Base-by-base conservation (phyloP, 2,888 invertebrate species). In the Cantharis lateralis region DNA sequence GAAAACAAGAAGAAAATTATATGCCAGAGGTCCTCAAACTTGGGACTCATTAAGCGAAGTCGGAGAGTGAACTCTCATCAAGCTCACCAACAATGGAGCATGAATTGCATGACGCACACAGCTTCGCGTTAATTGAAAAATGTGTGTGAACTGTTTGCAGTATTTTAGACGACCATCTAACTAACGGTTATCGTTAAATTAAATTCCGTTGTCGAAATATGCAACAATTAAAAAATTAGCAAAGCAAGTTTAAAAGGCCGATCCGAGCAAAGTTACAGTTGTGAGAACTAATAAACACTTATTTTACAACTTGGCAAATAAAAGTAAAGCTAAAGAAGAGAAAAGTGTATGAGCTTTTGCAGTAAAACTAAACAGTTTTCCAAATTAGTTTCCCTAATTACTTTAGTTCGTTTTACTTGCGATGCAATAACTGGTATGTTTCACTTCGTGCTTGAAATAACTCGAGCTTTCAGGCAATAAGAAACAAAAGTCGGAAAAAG, bases 41-140 rank as follows among this genome's bases (percentile, higher is more conserved):
- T 28, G 10, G 4, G 3, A 26, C 26, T 26, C 26, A 10, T 26
- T 48, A 48, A n/a, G 5, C 0, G 9, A 48, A n/a, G 5, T n/a
- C 7, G 1, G n/a, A 32, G 4, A n/a, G 32, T 2, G 3, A 32
- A 32, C 28, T 32, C 32, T 32, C 32, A 13, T 32, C 10, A 9
- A 48, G 48, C n/a, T 48, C 62, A n/a, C 13, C 32, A 64, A 66
- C 73, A 70, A 77, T 74, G 62, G 61, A 73, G 74, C n/a, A n/a
- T n/a, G n/a, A n/a, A n/a, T 74, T 71, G 74, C 74, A 16, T 68
- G 74, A 68, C 73, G 70, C 71, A 62, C 26, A 10, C 69, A 62
- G 28, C 20, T 20, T 64, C 20, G 18, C 71, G 68, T 68, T 77
- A 77, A 74, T 77, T 77, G 77, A 74, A 74, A 71, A 74, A 24